A percentile compares a stretch with the other conserved stretches of the same genome.
phyloP scores from a whole-genome alignment of 2,797 vertebrate species.

The Gymnopithys bicolor region DNA sequence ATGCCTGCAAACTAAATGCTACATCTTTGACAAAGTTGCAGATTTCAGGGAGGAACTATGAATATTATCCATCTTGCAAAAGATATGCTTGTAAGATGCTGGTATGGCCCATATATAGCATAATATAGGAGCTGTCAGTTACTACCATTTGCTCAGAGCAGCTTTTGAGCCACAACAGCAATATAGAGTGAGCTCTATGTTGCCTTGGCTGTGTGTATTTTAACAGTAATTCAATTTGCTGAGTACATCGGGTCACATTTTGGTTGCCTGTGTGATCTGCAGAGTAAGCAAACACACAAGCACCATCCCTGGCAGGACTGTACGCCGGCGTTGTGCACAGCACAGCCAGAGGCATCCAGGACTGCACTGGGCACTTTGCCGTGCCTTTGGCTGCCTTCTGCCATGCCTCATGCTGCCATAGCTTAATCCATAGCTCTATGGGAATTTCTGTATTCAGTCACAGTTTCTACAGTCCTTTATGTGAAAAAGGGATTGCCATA shows the following conservation, averaged over 20 bases:
- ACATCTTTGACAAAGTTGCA: neutral
- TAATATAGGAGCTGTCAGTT: conserved; percentile 8
- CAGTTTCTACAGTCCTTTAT: neutral
- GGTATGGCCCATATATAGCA: neutral
- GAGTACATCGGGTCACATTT: neutral
- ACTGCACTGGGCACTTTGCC: neutral
- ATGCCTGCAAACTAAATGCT: neutral
- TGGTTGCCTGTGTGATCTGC: neutral
- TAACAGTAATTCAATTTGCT: conserved; percentile 13
- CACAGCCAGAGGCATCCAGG: neutral
- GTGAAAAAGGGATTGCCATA: neutral
- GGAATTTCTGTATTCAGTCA: neutral
- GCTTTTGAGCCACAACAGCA: neutral
- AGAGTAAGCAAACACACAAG: neutral
- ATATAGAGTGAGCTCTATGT: neutral
- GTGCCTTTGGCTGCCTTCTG: neutral
- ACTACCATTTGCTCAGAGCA: neutral
- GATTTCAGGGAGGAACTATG: neutral
- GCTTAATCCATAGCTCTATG: neutral
- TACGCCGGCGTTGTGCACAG: rapidly evolving
- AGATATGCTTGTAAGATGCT: conserved; percentile 3
- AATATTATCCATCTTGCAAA: neutral
- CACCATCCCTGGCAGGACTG: neutral
- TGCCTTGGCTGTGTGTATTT: conserved; percentile 36
- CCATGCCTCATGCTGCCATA: neutral